Evolutionary conservation across 2,113 vertebrate species (phyloP), one percentile per base, ranked within the genome.

Genomic region (Saccopteryx bilineata): DNA sequence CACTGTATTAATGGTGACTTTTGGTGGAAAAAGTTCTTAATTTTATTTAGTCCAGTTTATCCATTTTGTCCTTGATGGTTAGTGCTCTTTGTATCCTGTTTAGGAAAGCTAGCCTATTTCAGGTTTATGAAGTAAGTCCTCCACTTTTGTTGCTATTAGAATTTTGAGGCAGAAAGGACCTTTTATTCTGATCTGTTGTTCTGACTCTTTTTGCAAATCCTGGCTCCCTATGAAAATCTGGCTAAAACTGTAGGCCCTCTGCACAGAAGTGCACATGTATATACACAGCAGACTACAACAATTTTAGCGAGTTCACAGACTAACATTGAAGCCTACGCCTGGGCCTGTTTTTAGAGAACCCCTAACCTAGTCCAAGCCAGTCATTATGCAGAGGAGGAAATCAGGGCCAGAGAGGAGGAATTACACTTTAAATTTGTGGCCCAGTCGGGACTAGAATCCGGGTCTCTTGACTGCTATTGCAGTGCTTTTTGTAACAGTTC

Each of bases 281-380:
- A 21, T 19, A 39, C 58, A 24, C 6, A 33, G 72, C 39, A 75
- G 13, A 52, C 28, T 11, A 24, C 48, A 54, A 6, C 23, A 23
- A 19, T 65, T 85, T 54, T 48, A 24, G 19, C 24, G n/a, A 52
- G 31, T n/a, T 82, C 50, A 23, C 83, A 78, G 21, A 12, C 63
- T n/a, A 18, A 24, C 17, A 0, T 14, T 5, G 8, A 54, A 2
- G 60, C 52, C 72, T 66, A 1, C 7, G 61, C 5, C 0, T 19
- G 24, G 58, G 12, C 56, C 21, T n/a, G 17, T 60, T 5, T 1
- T 26, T 66, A 58, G 50, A 80, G 71, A 86, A 28, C 26, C 50
- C 58, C 5, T 5, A 14, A 63, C 26, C 8, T 71, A 17, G 12
- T 72, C 50, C 68, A 75, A 5, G 15, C 48, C 11, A 11, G 60